Conservation (phyloP, 2,113 vertebrate genomes). For the Onychorhynchus coronatus region DNA sequence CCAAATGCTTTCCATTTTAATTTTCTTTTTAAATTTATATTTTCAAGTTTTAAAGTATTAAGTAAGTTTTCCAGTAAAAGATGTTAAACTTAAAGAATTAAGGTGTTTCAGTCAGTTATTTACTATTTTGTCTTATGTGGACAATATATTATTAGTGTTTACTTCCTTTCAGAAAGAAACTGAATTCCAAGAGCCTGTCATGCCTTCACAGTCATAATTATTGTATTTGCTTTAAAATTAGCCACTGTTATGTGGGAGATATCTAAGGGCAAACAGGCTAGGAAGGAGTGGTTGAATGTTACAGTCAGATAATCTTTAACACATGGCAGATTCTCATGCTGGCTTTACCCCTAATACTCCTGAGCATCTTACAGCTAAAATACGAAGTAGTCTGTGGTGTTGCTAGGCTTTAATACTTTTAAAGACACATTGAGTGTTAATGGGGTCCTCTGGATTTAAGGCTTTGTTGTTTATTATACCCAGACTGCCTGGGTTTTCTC, state of each 20-base stretch:
- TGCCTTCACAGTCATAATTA: not conserved
- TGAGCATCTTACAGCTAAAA: constrained; percentile 44
- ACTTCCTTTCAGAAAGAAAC: not conserved
- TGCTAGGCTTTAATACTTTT: constrained; percentile 55
- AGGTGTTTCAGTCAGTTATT: not conserved
- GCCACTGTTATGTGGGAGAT: not conserved
- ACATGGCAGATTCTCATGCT: constrained; percentile 17
- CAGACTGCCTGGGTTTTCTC: constrained; percentile 21
- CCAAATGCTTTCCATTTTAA: not conserved
- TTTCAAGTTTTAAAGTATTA: not conserved
- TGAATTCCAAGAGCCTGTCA: not conserved
- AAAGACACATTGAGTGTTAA: constrained; percentile 49
- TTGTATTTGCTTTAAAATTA: not conserved
- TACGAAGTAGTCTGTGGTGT: constrained; percentile 26
- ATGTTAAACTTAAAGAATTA: not conserved
- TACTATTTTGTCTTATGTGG: not conserved
- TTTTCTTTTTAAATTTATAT: constrained; percentile 5
- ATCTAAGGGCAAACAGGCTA: not conserved
- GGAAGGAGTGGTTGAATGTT: not conserved
- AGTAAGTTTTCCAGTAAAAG: not conserved
- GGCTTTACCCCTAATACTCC: constrained; percentile 40
- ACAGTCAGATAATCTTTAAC: constrained; percentile 34
- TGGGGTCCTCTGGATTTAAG: constrained; percentile 37
- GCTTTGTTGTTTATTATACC: constrained; percentile 43
- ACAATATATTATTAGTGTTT: not conserved